phyloP scores from a whole-genome alignment of 2,113 vertebrate species.

The Chlorodrepanis virens region DNA sequence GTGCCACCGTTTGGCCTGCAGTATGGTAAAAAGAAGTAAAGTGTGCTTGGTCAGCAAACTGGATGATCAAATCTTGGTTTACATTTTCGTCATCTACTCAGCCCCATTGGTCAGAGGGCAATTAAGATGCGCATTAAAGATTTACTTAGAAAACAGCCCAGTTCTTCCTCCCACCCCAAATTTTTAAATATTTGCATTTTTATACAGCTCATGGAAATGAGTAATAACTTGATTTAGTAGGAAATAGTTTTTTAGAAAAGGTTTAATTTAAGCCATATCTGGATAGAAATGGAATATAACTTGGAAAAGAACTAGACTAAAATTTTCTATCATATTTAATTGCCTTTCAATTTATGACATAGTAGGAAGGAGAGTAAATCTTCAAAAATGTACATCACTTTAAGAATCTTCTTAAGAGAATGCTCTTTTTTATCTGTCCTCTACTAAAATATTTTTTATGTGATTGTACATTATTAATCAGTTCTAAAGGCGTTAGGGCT shows the following conservation, averaged over 20 bases:
- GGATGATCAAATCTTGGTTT: not conserved
- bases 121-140: not conserved
- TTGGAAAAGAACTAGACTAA: not conserved
- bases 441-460: not conserved
- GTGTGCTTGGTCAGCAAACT: not conserved
- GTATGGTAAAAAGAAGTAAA: not conserved
- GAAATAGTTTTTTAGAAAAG: not conserved
- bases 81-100: not conserved
- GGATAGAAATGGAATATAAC: not conserved
- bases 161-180: rapidly evolving
- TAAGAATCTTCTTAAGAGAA: not conserved
- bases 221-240: not conserved
- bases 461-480: not conserved
- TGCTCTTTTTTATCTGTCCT: not conserved
- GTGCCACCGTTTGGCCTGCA: rapidly evolving
- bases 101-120: not conserved
- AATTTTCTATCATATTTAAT: not conserved
- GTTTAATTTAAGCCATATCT: not conserved
- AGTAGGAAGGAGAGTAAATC: not conserved
- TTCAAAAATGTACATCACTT: not conserved
- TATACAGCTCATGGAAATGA: not conserved
- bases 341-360: not conserved
- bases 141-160: not conserved
- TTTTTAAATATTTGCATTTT: not conserved
- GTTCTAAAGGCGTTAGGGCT: not conserved